Evolutionary conservation across 2,113 vertebrate species (phyloP).

Genomic region (Neofelis nebulosa): DNA sequence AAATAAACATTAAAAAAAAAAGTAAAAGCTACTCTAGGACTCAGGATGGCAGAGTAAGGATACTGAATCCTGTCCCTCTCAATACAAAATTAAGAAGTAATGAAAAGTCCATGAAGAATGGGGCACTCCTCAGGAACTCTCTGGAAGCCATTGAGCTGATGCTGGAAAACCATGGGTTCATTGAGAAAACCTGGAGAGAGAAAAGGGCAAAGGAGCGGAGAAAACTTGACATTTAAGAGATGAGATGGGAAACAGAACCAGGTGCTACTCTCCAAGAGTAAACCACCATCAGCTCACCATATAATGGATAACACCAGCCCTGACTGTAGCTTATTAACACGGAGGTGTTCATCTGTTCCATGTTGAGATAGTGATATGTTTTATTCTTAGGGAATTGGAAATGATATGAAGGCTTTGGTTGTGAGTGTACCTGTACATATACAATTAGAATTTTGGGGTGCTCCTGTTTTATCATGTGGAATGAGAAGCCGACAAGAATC

Average conservation of each 20-base stretch:
- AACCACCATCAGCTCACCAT: neutral
- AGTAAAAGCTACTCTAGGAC: neutral
- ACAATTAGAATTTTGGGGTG: neutral
- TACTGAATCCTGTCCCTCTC: neutral
- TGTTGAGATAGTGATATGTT: neutral
- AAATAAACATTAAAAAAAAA: neutral
- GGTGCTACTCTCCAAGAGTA: neutral
- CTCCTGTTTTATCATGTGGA: neutral
- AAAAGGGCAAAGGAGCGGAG: neutral
- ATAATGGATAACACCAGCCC: too few species aligned
- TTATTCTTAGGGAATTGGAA: neutral
- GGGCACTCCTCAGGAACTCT: too few species aligned
- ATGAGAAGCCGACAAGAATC: neutral
- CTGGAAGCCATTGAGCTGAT: neutral
- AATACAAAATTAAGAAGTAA: neutral
- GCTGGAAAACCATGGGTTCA: neutral
- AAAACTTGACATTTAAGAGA: neutral
- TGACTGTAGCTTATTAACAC: neutral
- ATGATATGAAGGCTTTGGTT: neutral
- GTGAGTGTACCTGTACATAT: neutral
- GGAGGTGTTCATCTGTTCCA: neutral
- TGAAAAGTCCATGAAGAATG: too few species aligned
- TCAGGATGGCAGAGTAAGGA: neutral
- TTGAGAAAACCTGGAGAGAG: neutral
- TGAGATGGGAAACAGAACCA: neutral